Base-by-base conservation (phyloP, 2,888 invertebrate species). In the Cephus spinipes region DNA sequence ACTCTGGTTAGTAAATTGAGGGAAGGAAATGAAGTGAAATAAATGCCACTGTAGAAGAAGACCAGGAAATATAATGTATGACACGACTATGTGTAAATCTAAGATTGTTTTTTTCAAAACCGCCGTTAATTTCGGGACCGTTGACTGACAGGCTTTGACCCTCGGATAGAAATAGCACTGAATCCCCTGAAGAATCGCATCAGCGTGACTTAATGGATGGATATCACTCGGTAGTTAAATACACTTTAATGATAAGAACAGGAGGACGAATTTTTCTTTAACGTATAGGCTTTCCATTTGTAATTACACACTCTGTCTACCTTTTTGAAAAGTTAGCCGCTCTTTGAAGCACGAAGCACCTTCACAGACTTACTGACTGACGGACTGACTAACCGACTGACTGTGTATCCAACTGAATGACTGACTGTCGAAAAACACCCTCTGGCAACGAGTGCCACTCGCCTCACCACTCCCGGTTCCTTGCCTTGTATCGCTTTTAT, bases 401-500 rank as follows among this genome's bases (percentile, higher is more conserved):
- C 35, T 35, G 12, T 35, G 35, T 35, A 35, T 35, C 71, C 6
- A 15, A 71, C 71, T 71, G 71, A 71, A 23, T 32, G 71, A 71
- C 34, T 74, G 83, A 81, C 80, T 80, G 76, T 77, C 77, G 80
- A 79, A 86, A 86, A 84, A 79, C 81, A 84, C 86, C 84, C 84
- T 86, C 81, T 78, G 78, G 80, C 78, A 76, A 76, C 82, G 78
- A 83, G 77, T 79, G n/a, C 55, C 55, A 23, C 55, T 55, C 55
- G 55, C 30, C 80, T 84, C 79, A 82, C 75, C 81, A 82, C 81
- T 85, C 85, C 80, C 84, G 82, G 82, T 79, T 82, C 82, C 86
- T 87, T 86, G 84, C 80, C 80, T 87, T 87, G 81, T 85, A 85
- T 86, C 88, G 89, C 89, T 88, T 90, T 90, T 90, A 90, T 89